Conservation (phyloP, 2,797 vertebrate species). For the Pantherophis alleghaniensis region DNA sequence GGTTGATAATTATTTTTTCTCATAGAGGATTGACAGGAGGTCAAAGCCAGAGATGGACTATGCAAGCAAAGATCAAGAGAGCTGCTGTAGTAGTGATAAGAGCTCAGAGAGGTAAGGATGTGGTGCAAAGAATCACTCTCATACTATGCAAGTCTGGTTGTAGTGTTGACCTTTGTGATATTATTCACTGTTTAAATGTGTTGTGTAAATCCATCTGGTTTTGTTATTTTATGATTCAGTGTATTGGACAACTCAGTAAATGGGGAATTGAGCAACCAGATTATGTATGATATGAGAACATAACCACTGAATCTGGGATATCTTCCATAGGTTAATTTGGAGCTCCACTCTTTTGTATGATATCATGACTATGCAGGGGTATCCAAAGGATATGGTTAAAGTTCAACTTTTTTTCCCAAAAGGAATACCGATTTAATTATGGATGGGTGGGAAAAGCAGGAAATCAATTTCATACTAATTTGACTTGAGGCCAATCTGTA, state of each 20-base stretch:
- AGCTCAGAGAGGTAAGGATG: constrained; percentile 6
- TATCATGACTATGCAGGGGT: not conserved
- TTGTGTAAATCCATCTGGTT: not conserved
- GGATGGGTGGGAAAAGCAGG: not conserved
- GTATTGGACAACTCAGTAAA: not conserved
- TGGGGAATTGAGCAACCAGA: not conserved
- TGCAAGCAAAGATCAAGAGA: not conserved
- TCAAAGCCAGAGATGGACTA: not conserved
- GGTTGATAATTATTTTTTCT: not conserved
- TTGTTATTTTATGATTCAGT: not conserved
- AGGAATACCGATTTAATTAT: not conserved
- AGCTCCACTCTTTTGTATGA: not conserved
- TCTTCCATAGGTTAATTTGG: not conserved
- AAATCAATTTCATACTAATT: not conserved
- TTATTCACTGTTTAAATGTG: not conserved
- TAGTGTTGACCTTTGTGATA: not conserved
- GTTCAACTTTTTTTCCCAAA: not conserved
- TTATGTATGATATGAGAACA: not conserved
- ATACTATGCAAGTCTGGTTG: not conserved
- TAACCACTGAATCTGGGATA: not conserved
- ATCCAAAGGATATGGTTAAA: not conserved
- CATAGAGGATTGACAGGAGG: not conserved
- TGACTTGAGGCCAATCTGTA: not conserved
- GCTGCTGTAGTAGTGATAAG: not conserved
- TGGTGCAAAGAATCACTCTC: not conserved